phyloP scores from a whole-genome alignment of 2,888 invertebrate species.

The Seira ritae region DNA sequence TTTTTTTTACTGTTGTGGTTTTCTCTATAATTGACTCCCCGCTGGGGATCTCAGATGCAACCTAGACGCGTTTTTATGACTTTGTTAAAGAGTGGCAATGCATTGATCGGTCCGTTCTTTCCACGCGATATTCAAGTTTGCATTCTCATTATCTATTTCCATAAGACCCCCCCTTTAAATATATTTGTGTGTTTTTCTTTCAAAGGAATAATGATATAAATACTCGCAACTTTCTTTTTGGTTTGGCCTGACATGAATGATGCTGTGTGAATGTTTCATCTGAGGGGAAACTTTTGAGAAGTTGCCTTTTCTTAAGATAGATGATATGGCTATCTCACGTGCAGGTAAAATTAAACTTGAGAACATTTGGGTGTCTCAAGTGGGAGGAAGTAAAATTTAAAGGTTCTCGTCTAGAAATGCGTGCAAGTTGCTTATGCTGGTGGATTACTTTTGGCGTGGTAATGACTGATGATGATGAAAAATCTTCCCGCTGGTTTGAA shows the following conservation, averaged over 20 bases:
- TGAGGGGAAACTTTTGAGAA: too few species aligned
- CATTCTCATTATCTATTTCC: neutral
- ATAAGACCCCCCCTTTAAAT: too few species aligned
- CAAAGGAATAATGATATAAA: neutral
- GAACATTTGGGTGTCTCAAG: too few species aligned
- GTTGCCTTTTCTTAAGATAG: too few species aligned
- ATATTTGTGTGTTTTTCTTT: neutral
- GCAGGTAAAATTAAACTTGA: too few species aligned
- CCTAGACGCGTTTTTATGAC: neutral
- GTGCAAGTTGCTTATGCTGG: neutral
- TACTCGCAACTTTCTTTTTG: too few species aligned
- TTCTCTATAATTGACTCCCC: slow-evolving; percentile 4
- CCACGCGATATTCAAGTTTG: neutral
- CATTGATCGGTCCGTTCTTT: neutral
- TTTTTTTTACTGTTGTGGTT: slow-evolving; percentile 14
- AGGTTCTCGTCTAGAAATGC: too few species aligned
- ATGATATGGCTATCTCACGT: too few species aligned
- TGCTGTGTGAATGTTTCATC: too few species aligned
- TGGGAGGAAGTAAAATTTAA: too few species aligned
- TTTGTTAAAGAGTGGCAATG: neutral
- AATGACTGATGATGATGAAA: slow-evolving; percentile 3
- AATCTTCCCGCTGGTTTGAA: neutral
- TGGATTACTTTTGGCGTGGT: neutral
- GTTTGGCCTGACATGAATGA: too few species aligned
- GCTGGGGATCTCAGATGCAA: neutral